Base-by-base conservation (phyloP, 2,797 vertebrate species). In the Lemur catta region DNA sequence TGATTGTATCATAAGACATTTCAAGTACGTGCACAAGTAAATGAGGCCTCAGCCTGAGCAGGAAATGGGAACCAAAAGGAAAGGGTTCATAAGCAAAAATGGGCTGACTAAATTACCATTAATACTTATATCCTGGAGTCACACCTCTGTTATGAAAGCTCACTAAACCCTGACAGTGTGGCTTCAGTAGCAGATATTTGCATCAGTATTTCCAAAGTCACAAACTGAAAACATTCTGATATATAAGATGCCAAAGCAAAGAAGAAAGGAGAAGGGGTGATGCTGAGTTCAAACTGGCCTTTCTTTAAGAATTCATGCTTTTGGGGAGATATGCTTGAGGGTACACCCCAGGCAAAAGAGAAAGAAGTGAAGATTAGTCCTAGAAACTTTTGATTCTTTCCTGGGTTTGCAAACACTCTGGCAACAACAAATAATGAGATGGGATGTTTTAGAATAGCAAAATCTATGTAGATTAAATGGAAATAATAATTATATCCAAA, bases 131-230 rank as follows among this genome's bases (percentile, higher is more conserved):
- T 82, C 78, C 84, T 30, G 43, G 76, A 80, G 65, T 52, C 69
- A 30, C 3, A 41, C 48, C 33, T 74, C 33, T n/a, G 67, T 67
- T 38, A 15, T 0, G 33, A 75, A 7, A 93, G 74, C 8, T 96
- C 97, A 96, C n/a, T 82, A 94, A 95, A 18, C 57, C 48, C 95
- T 90, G 89, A 0, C 78, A 33, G 20, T 89, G 94, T 89, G 92
- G 61, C 33, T 80, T 81, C 69, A 91, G 41, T 30, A n/a, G 80
- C 63, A 82, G 38, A 43, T 18, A 41, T 4, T 67, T n/a, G 48
- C 30, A 46, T 97, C 46, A 28, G 57, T 80, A 89, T 87, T 93
- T 94, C 69, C 67, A 87, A 96, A 95, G 84, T 91, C 84, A 89
- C 14, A 50, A 93, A 78, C 9, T 74, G 30, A 61, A 74, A 65